These are phyloP conservation scores for Pterocles orientalis DNA, from an alignment of 2,113 vertebrate species.

Conservation along the genomic window DNA sequence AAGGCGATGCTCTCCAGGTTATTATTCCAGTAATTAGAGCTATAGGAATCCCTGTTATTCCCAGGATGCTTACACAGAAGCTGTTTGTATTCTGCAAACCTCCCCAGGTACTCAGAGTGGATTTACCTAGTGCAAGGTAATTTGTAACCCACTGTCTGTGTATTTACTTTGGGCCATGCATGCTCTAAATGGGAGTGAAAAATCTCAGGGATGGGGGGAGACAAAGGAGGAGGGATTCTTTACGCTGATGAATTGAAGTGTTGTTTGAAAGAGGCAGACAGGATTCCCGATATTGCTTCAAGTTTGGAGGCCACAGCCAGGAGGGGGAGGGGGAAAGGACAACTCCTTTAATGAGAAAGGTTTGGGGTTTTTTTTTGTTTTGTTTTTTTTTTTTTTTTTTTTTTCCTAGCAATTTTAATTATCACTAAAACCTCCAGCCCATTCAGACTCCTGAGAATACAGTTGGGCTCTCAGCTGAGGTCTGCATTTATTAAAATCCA, in stretches of 20 bases:
- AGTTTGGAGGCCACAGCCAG: neutral
- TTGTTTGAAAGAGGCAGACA: conserved; percentile 64
- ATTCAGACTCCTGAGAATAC: conserved; percentile 73
- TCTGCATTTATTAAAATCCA: conserved; percentile 66
- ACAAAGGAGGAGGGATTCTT: conserved; percentile 11
- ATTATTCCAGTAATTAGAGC: conserved; percentile 36
- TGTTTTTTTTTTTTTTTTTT: neutral
- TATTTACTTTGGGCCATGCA: conserved; percentile 1
- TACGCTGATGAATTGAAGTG: conserved; percentile 48
- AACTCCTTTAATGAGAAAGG: conserved; percentile 61
- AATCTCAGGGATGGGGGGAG: neutral
- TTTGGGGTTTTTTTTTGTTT: neutral
- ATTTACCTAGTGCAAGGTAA: conserved; percentile 43
- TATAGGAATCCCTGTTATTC: conserved; percentile 9
- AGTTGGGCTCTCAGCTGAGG: conserved; percentile 58
- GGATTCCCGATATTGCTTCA: conserved; percentile 7
- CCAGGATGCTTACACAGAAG: conserved; percentile 16
- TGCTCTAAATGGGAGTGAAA: neutral
- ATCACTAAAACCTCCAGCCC: conserved; percentile 68
- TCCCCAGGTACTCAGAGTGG: neutral
- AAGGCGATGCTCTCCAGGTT: neutral
- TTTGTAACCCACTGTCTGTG: conserved; percentile 33
- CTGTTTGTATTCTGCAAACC: neutral
- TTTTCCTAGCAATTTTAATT: conserved; percentile 77
- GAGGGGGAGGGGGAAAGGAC: conserved; percentile 15